Base-by-base conservation (phyloP, 2,888 invertebrate species). In the Drosophila affinis region DNA sequence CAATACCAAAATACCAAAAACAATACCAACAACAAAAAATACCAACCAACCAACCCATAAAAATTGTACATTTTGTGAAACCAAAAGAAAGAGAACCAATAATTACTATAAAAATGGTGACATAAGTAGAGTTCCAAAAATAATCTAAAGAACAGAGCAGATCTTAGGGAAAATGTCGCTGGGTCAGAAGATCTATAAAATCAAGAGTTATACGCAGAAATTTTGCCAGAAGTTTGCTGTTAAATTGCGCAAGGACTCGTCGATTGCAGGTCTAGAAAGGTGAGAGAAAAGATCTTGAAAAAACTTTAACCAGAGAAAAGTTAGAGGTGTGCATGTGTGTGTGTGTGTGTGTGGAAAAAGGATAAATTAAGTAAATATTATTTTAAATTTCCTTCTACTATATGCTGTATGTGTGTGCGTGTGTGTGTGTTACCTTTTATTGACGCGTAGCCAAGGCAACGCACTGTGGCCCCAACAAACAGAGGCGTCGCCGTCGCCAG, bases 161-260 rank as follows among this genome's bases (percentile, higher is more conserved):
- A 46, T 58, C 62, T 54, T 53, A 51, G 21, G 14, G 56, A 77
- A 46, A n/a, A 90, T 90, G 90, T 89, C 90, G 77, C 78, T 90
- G 80, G 80, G 86, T 71, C 87, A 90, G 62, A 90, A 90, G 76
- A 88, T 91, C 59, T 87, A 76, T 64, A 81, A 89, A 87, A 90
- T 90, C 62, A 85, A 79, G 77, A 84, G 72, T 74, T 91, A 83
- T 71, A 91, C 90, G 9, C 81, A 79, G 59, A 85, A 81, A 69
- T 76, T 88, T 75, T 90, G 81, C 64, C 80, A 80, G 53, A 87
- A 79, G 72, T 76, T 90, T 49, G 79, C 89, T 10, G 63, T 72
- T 21, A 88, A 86, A 76, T 77, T 88, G 62, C 82, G 82, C 75
- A 88, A 89, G 77, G 81, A 89, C 72, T 78, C 78, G 65, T 67